A percentile compares a stretch with the other conserved stretches of the same genome.
Conservation (phyloP, 2,113 vertebrate genomes). For the Sterrhoptilus dennistouni region DNA sequence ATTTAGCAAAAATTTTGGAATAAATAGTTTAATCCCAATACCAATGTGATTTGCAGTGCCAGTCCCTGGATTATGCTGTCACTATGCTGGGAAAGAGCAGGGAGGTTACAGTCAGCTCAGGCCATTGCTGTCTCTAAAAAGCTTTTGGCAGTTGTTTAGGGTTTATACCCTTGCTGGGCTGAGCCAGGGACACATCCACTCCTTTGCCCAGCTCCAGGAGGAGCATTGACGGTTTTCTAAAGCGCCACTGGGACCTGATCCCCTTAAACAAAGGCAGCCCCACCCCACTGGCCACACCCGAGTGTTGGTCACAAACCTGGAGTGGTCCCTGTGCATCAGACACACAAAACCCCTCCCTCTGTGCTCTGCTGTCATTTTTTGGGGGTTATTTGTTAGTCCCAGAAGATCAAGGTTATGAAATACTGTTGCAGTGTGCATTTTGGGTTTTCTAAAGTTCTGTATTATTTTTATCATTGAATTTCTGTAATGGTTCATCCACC, state of each 20-base stretch:
- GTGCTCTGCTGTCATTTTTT: neutral
- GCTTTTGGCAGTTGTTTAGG: neutral
- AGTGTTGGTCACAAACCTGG: too few relatives aligned
- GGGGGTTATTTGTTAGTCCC: neutral
- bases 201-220: neutral
- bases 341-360: rapidly evolving
- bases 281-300: rapidly evolving
- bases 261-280: neutral
- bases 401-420: neutral
- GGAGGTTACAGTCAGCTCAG: neutral
- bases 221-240: too few relatives aligned
- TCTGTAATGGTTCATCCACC: too few relatives aligned
- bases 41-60: neutral
- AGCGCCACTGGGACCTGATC: neutral
- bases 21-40: neutral
- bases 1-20: neutral
- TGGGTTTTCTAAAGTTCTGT: too few relatives aligned
- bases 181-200: neutral
- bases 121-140: neutral
- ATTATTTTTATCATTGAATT: too few relatives aligned
- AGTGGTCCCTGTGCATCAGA: neutral
- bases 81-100: rapidly evolving
- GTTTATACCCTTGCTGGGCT: neutral
- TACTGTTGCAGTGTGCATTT: too few relatives aligned
- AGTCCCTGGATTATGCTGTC: rapidly evolving